These are phyloP conservation scores for Musca domestica DNA, from an alignment of 1,140 invertebrate species.

Conservation along the genomic window DNA sequence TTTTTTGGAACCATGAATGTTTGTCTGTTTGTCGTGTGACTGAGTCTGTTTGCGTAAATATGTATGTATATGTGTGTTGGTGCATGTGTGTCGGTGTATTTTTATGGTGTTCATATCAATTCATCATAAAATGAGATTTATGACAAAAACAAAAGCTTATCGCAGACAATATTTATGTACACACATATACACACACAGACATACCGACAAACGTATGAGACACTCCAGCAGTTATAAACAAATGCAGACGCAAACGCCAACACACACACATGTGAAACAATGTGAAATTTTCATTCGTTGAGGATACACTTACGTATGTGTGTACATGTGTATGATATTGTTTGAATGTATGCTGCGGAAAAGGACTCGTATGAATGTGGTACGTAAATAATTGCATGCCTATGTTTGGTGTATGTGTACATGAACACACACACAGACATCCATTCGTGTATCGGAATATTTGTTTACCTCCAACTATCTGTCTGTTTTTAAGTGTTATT, in stretches of 20 bases:
- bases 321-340: conserved; percentile 1
- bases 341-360: too few species aligned
- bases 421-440: too few species aligned
- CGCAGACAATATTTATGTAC: conserved; percentile 53
- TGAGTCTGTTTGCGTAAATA: not conserved
- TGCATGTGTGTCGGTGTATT: too few species aligned
- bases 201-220: conserved; percentile 11
- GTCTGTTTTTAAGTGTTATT: conserved; percentile 14
- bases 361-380: too few species aligned
- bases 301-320: not conserved
- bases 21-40: not conserved
- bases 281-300: too few species aligned
- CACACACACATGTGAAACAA: too few species aligned
- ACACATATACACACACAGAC: conserved; percentile 13
- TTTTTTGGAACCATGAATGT: not conserved
- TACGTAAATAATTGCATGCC: too few species aligned
- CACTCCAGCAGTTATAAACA: not conserved
- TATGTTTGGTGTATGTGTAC: too few species aligned
- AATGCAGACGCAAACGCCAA: too few species aligned
- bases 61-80: not conserved
- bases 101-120: conserved; percentile 38
- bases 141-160: conserved; percentile 54
- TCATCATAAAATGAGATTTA: conserved; percentile 55
- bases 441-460: too few species aligned
- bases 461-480: conserved; percentile 11